Conservation (phyloP, 2,797 vertebrate species). For the Bradypodion pumilum region DNA sequence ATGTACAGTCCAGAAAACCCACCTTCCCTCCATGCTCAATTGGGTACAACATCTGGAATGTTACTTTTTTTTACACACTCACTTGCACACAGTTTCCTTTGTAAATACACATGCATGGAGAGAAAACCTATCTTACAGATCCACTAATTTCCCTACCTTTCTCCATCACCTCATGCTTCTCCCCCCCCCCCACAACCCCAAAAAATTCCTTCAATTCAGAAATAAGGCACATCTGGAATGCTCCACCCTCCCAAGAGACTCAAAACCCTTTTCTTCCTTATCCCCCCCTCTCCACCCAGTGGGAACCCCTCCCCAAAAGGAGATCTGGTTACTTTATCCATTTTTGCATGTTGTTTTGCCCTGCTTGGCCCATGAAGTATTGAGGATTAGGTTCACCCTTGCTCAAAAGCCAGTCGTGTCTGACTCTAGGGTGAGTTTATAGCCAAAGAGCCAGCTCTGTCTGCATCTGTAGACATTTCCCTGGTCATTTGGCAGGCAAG, state of each 20-base stretch:
- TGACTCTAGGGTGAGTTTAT: too few species aligned
- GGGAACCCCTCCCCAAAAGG: background rate
- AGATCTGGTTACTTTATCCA: conserved; percentile 7
- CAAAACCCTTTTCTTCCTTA: conserved; percentile 20
- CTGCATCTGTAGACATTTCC: too few species aligned
- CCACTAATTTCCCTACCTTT: conserved; percentile 13
- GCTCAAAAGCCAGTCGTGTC: too few species aligned
- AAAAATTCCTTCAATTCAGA: conserved; percentile 58
- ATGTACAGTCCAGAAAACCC: conserved; percentile 84
- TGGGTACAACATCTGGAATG: conserved; percentile 71
- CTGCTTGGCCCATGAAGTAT: background rate
- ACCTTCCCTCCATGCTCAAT: conserved; percentile 76
- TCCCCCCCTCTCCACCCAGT: background rate
- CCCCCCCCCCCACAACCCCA: background rate
- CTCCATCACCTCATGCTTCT: background rate
- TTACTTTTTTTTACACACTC: conserved; percentile 18
- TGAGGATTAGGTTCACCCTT: too few species aligned
- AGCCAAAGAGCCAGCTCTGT: too few species aligned
- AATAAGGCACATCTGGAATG: conserved; percentile 62
- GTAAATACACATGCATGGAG: conserved; percentile 69
- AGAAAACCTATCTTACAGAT: conserved; percentile 68
- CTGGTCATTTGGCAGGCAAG: too few species aligned
- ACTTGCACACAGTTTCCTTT: conserved; percentile 66
- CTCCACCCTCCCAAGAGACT: conserved; percentile 50
- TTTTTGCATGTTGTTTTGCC: background rate